phyloP scores from a whole-genome alignment of 2,113 vertebrate genomes.

The Sarotherodon lohbergeri region DNA sequence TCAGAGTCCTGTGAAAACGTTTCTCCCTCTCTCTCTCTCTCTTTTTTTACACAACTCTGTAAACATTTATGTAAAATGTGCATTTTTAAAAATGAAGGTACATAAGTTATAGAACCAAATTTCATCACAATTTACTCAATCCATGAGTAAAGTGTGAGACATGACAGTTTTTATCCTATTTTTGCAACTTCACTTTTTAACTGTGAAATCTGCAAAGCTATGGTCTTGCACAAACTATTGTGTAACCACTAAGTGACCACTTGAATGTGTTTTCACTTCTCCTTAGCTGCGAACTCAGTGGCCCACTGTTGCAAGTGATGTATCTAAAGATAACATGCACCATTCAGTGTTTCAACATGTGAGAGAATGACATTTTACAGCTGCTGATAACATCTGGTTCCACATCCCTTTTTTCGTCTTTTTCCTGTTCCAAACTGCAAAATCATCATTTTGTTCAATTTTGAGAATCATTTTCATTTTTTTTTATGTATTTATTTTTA shows the following conservation, averaged over 20 bases:
- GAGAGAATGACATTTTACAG: neutral
- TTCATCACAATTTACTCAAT: neutral
- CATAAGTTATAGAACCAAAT: neutral
- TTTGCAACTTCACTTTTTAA: conserved; percentile 42
- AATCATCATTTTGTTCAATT: neutral
- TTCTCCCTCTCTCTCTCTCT: neutral
- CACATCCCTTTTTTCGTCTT: neutral
- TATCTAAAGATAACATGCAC: conserved; percentile 1
- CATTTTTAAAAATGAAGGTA: neutral
- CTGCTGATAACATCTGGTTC: neutral
- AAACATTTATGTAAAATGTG: neutral
- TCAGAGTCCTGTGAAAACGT: neutral
- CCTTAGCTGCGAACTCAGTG: neutral
- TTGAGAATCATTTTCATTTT: neutral
- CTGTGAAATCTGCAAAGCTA: conserved; percentile 50
- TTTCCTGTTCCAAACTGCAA: neutral
- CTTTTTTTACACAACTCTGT: neutral
- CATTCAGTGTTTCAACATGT: conserved; percentile 25
- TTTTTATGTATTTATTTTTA: neutral
- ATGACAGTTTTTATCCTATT: conserved; percentile 11
- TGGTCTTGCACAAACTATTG: conserved; percentile 48
- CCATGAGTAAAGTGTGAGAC: neutral
- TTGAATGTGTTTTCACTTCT: conserved; percentile 65
- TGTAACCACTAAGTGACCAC: conserved; percentile 33
- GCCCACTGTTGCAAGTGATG: neutral